Evolutionary conservation across 1,140 invertebrate species (phyloP), one percentile per base, ranked within the genome.

Genomic region (Idris sp.): DNA sequence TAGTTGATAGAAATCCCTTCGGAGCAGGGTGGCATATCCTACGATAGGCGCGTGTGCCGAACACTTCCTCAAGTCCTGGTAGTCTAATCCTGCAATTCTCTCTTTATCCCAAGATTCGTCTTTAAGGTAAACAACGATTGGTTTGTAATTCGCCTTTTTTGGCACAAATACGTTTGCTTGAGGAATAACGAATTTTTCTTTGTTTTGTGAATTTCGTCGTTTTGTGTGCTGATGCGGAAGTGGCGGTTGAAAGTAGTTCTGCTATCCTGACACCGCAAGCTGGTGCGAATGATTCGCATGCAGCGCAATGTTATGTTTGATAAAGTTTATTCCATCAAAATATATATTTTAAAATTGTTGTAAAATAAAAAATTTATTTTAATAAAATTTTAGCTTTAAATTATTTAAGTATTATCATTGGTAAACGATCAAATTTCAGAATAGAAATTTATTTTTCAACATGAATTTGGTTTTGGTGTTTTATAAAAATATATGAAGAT

Each of bases 71-170:
- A 22, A 2, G 2, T 79, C 18, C 82, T 86, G 78, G 49, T 74
- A 72, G 74, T 84, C 84, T 83, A 79, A 78, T 86, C 76, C 15
- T 46, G 41, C 31, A 51, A 75, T 77, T 78, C 79, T 79, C 79
- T 81, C 77, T 79, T 85, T 83, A 84, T 86, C 84, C 83, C 83
- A 80, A 80, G 76, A 81, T 76, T 75, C 61, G 53, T 77, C 62
- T 74, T 59, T 54, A 61, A 78, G 53, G 78, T 78, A 79, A 80
- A 80, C 68, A 64, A 48, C 31, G 11, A 53, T 59, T 59, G n/a
- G 46, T 65, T 58, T 25, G 25, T 15, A 9, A 35, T 6, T 43
- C 40, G 36, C 51, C 44, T 59, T 65, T 35, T 36, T 14, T 6
- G 15, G n/a, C n/a, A 18, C 0, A 51, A 40, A 46, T 0, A 30